Evolutionary conservation across 1,140 invertebrate genomes (phyloP).

Genomic region (Antheraea mylitta): DNA sequence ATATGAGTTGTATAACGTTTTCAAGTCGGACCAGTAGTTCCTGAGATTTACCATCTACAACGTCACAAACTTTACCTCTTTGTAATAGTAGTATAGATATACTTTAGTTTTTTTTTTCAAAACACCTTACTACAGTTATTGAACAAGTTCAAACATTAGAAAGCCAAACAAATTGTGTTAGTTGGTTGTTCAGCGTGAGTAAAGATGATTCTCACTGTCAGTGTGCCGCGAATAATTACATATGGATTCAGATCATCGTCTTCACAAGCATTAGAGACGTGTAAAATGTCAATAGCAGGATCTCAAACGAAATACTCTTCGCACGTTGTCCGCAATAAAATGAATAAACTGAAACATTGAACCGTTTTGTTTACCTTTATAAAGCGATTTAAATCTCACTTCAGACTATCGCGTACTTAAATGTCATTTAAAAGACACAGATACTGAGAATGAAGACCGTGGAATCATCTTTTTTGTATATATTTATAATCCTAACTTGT

Average conservation of each 20-base stretch:
- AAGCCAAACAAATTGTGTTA: slow-evolving; percentile 57
- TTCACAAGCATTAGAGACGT: slow-evolving; percentile 20
- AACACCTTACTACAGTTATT: slow-evolving; percentile 20
- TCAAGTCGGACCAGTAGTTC: too few relatives aligned
- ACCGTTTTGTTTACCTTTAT: not conserved
- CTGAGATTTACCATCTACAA: too few relatives aligned
- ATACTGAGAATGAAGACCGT: too few relatives aligned
- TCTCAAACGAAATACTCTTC: not conserved
- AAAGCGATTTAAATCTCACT: not conserved
- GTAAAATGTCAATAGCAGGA: slow-evolving; percentile 17
- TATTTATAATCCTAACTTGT: too few relatives aligned
- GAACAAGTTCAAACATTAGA: slow-evolving; percentile 34
- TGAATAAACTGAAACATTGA: slow-evolving; percentile 6
- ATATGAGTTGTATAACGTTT: too few relatives aligned
- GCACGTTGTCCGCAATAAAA: slow-evolving; percentile 6
- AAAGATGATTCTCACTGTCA: slow-evolving; percentile 61
- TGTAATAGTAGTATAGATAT: too few relatives aligned
- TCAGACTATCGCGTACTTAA: too few relatives aligned
- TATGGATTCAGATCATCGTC: slow-evolving; percentile 49
- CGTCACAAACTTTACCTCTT: too few relatives aligned
- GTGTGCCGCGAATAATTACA: slow-evolving; percentile 51
- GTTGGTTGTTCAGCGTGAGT: slow-evolving; percentile 48
- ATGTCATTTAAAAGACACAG: too few relatives aligned
- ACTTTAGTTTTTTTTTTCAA: not conserved
- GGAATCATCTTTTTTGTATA: too few relatives aligned